phyloP scores from a whole-genome alignment of 2,888 invertebrate species.

The Cephus pygmeus region DNA sequence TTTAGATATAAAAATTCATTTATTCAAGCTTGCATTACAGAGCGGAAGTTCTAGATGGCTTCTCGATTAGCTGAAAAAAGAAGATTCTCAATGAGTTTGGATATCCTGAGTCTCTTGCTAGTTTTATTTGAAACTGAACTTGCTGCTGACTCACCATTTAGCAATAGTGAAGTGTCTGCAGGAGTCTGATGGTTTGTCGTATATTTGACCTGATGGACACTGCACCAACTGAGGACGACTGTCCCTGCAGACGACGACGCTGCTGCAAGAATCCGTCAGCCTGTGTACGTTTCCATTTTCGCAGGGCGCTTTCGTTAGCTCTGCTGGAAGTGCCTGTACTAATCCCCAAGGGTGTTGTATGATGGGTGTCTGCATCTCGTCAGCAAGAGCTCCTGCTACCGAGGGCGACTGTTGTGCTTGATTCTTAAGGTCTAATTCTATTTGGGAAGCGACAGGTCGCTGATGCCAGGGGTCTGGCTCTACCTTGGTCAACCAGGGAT shows the following conservation, averaged over 20 bases:
- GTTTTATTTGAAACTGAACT: not conserved
- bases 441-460: slow-evolving; percentile 31
- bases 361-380: not conserved
- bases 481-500: slow-evolving; percentile 34
- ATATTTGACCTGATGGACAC: slow-evolving; percentile 47
- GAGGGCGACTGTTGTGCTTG: not conserved
- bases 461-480: slow-evolving; percentile 48
- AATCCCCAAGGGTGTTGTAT: slow-evolving; percentile 44
- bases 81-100: slow-evolving; percentile 1
- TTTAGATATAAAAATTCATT: slow-evolving; percentile 17
- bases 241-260: slow-evolving; percentile 52
- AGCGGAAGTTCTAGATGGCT: slow-evolving; percentile 29
- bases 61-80: slow-evolving; percentile 41
- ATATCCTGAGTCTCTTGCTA: not conserved
- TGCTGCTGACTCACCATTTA: slow-evolving; percentile 45
- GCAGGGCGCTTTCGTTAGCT: slow-evolving; percentile 45
- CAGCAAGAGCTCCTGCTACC: not conserved
- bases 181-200: slow-evolving; percentile 52
- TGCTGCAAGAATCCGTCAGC: slow-evolving; percentile 51
- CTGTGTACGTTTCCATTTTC: slow-evolving; percentile 50
- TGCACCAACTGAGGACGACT: slow-evolving; percentile 48
- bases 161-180: slow-evolving; percentile 51
- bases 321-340: slow-evolving; percentile 45
- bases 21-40: slow-evolving; percentile 30
- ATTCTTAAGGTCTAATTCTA: slow-evolving; percentile 39